phyloP scores from a whole-genome alignment of 2,888 invertebrate genomes.

The Podotricha telesiphe region DNA sequence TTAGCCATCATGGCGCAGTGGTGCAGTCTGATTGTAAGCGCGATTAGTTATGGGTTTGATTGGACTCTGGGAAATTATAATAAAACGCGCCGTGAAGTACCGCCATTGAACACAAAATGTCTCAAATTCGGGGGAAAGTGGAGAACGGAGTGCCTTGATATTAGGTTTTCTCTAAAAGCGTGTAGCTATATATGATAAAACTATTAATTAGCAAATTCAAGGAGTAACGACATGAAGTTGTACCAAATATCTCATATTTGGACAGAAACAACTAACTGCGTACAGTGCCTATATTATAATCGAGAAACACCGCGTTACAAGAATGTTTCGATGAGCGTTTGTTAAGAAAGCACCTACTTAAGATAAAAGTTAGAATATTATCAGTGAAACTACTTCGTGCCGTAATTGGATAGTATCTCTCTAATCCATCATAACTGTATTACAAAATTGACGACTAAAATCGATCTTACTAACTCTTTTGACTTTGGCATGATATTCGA shows the following conservation, averaged over 20 bases:
- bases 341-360: conserved; percentile 21
- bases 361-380: conserved; percentile 20
- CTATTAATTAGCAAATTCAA: neutral
- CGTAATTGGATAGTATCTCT: conserved; percentile 8
- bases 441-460: neutral
- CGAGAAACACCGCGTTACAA: neutral
- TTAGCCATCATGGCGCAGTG: too few species aligned
- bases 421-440: neutral
- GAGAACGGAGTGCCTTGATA: too few species aligned
- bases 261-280: conserved; percentile 5
- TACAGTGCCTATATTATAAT: neutral
- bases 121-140: too few species aligned
- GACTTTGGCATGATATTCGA: too few species aligned
- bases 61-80: too few species aligned
- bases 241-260: neutral
- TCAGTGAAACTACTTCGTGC: neutral
- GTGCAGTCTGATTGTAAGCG: too few species aligned
- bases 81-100: too few species aligned
- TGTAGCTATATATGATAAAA: neutral
- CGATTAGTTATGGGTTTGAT: too few species aligned
- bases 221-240: neutral
- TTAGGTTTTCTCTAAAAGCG: too few species aligned
- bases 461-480: too few species aligned
- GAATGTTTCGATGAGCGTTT: conserved; percentile 25
- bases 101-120: too few species aligned